These are phyloP conservation scores for Lepidurus apus DNA, from an alignment of 1,140 invertebrate genomes.

Conservation along the genomic window DNA sequence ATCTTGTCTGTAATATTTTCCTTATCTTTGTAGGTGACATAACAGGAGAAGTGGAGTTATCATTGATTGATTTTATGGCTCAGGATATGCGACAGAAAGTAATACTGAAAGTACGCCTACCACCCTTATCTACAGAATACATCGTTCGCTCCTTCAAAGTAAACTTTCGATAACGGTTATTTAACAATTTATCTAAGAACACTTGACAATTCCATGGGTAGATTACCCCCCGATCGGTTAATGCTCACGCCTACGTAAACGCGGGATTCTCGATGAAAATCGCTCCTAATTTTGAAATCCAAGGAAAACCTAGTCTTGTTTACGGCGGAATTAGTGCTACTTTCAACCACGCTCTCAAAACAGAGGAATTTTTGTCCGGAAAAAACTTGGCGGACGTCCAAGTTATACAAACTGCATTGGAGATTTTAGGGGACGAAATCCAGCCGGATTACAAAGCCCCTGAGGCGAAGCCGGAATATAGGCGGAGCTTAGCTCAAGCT, in stretches of 20 bases:
- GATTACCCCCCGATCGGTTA: slow-evolving; percentile 73
- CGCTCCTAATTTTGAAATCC: slow-evolving; percentile 44
- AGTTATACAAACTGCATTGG: slow-evolving; percentile 54
- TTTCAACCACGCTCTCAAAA: slow-evolving; percentile 63
- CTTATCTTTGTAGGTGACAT: slow-evolving; percentile 25
- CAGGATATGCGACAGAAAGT: slow-evolving; percentile 58
- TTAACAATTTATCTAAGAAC: not conserved
- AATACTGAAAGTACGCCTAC: slow-evolving; percentile 55
- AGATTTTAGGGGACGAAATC: slow-evolving; percentile 55
- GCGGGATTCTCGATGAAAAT: slow-evolving; percentile 66
- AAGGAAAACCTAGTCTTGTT: slow-evolving; percentile 53
- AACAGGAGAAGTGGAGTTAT: slow-evolving; percentile 33
- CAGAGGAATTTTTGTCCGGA: slow-evolving; percentile 59
- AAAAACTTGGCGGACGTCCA: slow-evolving; percentile 52
- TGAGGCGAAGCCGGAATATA: slow-evolving; percentile 58
- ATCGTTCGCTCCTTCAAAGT: slow-evolving; percentile 46
- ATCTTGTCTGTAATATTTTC: no score
- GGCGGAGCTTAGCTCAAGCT: slow-evolving; percentile 54
- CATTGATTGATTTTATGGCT: slow-evolving; percentile 53
- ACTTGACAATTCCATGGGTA: slow-evolving; percentile 41
- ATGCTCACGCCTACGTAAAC: slow-evolving; percentile 75
- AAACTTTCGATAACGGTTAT: not conserved
- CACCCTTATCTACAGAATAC: slow-evolving; percentile 41
- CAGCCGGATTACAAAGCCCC: slow-evolving; percentile 56
- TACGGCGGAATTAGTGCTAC: slow-evolving; percentile 63